These are phyloP conservation scores for Calliopum simillimum DNA, from an alignment of 2,888 invertebrate genomes.

Conservation along the genomic window DNA sequence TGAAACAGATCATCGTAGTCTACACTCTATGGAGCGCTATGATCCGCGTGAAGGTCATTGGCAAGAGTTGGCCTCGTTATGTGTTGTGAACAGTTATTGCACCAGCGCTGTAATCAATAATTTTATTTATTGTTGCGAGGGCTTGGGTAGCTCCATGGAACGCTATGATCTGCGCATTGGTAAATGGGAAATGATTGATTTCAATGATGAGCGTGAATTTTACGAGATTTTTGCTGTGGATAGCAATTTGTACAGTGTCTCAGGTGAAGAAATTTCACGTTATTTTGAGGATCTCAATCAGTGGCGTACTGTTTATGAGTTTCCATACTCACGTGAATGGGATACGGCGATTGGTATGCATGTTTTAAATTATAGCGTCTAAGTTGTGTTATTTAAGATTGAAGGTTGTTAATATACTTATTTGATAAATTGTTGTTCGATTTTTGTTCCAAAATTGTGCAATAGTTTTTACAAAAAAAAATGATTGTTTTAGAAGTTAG, in stretches of 20 bases:
- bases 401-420: too few species aligned
- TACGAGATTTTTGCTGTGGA: slow-evolving; percentile 56
- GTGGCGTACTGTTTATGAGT: slow-evolving; percentile 51
- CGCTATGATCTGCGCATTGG: slow-evolving; percentile 53
- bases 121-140: slow-evolving; percentile 56
- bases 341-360: slow-evolving; percentile 55
- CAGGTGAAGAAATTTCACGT: slow-evolving; percentile 52
- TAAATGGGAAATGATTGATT: slow-evolving; percentile 56
- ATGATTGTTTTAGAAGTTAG: too few species aligned
- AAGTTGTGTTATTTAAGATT: too few species aligned
- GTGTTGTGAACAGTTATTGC: slow-evolving; percentile 56
- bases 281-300: slow-evolving; percentile 49
- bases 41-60: slow-evolving; percentile 55
- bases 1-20: slow-evolving; percentile 53
- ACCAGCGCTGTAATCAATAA: slow-evolving; percentile 52
- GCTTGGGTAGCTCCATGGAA: slow-evolving; percentile 57
- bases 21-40: slow-evolving; percentile 54
- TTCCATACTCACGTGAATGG: slow-evolving; percentile 52
- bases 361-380: slow-evolving; percentile 45
- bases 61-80: slow-evolving; percentile 51
- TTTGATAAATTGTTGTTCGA: too few species aligned
- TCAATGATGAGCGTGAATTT: slow-evolving; percentile 55
- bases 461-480: too few species aligned
- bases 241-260: slow-evolving; percentile 54
- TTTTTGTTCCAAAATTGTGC: too few species aligned